Evolutionary conservation across 2,113 vertebrate species (phyloP).

Genomic region (Aptenodytes patagonicus): DNA sequence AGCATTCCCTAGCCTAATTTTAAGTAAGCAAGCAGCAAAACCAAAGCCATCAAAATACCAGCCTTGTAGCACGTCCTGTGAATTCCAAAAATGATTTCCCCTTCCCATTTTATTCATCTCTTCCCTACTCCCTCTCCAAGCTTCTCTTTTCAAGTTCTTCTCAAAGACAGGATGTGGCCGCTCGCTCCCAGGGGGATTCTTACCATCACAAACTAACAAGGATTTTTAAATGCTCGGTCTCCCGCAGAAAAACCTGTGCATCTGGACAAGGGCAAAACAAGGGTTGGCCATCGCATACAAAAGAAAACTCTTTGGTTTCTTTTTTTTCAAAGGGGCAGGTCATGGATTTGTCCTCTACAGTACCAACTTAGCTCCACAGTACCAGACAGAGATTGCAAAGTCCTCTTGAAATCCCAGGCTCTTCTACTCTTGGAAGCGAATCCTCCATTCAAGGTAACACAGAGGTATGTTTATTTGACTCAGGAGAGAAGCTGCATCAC

Average conservation of each 20-base stretch:
- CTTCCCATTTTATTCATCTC: background rate
- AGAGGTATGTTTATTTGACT: background rate
- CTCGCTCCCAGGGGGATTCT: background rate
- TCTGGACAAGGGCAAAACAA: background rate
- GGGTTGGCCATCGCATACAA: rapidly evolving
- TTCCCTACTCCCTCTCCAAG: background rate
- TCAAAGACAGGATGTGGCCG: background rate
- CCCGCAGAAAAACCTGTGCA: background rate
- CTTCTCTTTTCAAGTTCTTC: background rate
- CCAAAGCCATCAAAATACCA: background rate
- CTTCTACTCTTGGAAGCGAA: background rate
- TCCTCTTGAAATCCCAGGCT: background rate
- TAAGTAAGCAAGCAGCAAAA: background rate
- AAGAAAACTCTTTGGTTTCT: background rate
- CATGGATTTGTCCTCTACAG: background rate
- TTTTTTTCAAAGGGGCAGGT: background rate
- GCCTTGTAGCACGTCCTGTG: background rate
- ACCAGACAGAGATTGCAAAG: background rate
- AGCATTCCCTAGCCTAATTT: background rate
- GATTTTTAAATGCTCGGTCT: background rate
- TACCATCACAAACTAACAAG: background rate
- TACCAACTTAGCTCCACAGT: no score
- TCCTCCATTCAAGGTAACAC: background rate
- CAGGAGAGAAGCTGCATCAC: background rate
- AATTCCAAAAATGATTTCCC: background rate